A percentile compares a stretch with the other conserved stretches of the same genome.
Evolutionary conservation across 2,113 vertebrate species (phyloP).

Genomic region (Caranx ignobilis): DNA sequence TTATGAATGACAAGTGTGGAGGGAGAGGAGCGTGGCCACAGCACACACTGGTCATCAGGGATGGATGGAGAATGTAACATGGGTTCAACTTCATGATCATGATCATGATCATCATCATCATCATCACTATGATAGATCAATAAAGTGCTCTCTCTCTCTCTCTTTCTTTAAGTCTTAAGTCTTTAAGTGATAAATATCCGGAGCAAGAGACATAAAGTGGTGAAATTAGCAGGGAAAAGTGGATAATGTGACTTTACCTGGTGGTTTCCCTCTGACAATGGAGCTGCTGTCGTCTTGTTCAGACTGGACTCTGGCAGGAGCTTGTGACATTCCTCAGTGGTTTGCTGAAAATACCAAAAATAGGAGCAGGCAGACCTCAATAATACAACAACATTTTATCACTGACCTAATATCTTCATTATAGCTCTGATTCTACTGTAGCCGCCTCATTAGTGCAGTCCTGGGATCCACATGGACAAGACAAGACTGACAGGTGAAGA

Average conservation of each 20-base stretch:
- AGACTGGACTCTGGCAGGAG: slow-evolving; percentile 42
- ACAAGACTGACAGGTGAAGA: neutral
- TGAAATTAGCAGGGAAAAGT: neutral
- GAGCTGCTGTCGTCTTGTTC: slow-evolving; percentile 34
- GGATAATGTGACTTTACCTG: neutral
- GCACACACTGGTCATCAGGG: neutral
- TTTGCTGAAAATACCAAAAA: slow-evolving; percentile 55
- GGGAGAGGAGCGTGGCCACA: neutral
- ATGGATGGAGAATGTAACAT: neutral
- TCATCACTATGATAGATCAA: too few relatives aligned
- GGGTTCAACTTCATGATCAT: too few relatives aligned
- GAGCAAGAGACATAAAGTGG: neutral
- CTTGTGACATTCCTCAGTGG: slow-evolving; percentile 72
- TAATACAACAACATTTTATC: neutral
- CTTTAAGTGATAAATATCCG: too few relatives aligned
- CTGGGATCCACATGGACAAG: neutral
- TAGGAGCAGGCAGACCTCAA: slow-evolving; percentile 14
- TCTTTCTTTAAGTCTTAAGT: too few relatives aligned
- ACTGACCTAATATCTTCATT: neutral
- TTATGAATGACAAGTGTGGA: slow-evolving; percentile 57
- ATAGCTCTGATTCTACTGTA: neutral
- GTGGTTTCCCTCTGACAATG: neutral
- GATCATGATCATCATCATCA: neutral
- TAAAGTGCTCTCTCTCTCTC: too few relatives aligned
- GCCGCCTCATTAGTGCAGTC: neutral